Evolutionary conservation across 2,888 invertebrate species (phyloP), one percentile per base, ranked within the genome.

Genomic region (Ichneumoninae sp.): DNA sequence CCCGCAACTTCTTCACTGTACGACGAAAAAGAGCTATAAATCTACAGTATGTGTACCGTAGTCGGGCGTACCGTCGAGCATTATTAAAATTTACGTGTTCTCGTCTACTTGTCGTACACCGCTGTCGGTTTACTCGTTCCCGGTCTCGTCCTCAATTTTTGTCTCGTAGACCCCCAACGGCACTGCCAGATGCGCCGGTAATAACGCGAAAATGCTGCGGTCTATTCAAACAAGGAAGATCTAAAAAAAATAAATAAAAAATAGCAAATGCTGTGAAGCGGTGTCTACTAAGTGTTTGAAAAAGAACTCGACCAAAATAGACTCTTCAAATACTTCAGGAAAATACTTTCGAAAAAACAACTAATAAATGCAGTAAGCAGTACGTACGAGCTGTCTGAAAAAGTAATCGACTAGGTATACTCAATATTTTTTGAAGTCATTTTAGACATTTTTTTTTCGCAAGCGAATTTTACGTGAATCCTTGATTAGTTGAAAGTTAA

Each of bases 81-180:
- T 57, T 57, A 57, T 57, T 57, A 26, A 57, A 57, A 57, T 57
- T 57, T 26, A 57, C 57, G 57, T 4, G 57, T 22, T 57, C 57
- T 13, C 57, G 57, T 22, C 57, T 26, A 26, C 57, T 26, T 16
- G 44, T 47, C 44, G 44, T 47, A 47, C 44, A 16, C 13, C 44
- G 44, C 44, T 47, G 13, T 47, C 44, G 3, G 44, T 13, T 47
- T 47, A 13, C 44, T 47, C 44, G 44, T 16, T 47, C 44, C 3
- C 13, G 44, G 13, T 47, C 44, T 13, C 44, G 44, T 16, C 0
- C 44, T 47, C 44, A 47, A 47, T 47, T 47, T 47, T 47, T 16
- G 44, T 47, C 44, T 47, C 44, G 13, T 16, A 47, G 44, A 47
- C 44, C 1, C 16, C 44, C 44, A 16, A 47, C 40, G 40, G 10